Evolutionary conservation across 2,113 vertebrate species (phyloP).

Genomic region (Ibidorhyncha struthersii): DNA sequence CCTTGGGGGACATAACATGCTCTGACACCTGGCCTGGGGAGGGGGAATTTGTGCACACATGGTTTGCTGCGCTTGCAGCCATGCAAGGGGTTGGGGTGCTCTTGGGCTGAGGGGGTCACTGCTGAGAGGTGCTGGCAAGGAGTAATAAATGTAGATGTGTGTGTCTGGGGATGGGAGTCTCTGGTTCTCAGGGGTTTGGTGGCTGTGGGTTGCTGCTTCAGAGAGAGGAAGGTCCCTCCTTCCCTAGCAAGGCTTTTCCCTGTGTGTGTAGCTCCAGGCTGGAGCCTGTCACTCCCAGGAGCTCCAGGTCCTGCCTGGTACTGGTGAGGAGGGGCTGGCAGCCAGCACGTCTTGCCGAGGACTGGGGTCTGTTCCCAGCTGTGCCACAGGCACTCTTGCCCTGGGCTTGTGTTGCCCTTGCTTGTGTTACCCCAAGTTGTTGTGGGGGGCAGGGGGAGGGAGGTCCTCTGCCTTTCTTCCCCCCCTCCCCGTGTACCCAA

Average conservation of each 20-base stretch:
- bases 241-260: neutral
- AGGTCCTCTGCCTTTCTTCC: neutral
- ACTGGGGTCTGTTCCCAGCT: neutral
- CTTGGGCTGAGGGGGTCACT: neutral
- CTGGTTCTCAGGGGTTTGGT: neutral
- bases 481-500: fast-evolving
- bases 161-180: neutral
- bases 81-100: neutral
- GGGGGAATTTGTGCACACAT: neutral
- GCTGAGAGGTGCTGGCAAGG: neutral
- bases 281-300: neutral
- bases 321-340: neutral
- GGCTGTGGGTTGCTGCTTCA: neutral
- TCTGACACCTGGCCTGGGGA: neutral
- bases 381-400: neutral
- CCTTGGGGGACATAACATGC: neutral
- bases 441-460: neutral
- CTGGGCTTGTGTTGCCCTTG: neutral
- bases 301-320: neutral
- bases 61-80: neutral
- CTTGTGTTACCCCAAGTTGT: neutral
- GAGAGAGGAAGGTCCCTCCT: neutral
- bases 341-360: fast-evolving
- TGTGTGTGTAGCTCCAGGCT: neutral
- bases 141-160: neutral